Base-by-base conservation (phyloP, 1,140 invertebrate species). In the Drosophila pseudoananassae region DNA sequence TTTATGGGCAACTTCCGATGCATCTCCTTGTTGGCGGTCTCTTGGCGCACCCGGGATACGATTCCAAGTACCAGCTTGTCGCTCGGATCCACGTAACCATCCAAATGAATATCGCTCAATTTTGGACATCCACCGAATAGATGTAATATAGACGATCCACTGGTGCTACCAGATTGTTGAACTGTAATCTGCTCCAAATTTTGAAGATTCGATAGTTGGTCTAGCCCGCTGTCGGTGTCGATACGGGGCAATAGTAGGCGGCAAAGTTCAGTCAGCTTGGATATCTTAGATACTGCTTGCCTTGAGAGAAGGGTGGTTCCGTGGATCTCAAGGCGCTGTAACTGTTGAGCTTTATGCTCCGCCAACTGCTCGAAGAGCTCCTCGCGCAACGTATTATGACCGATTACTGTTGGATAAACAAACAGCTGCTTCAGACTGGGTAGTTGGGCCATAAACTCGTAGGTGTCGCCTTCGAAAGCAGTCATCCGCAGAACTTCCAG, bases 401-500 rank as follows among this genome's bases (percentile, higher is more conserved):
- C 33, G 0, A 25, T 17, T 8, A 14, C 0, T 6, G 2, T 52
- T 1, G 12, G 45, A 3, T 7, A 36, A 4, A 73, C 10, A n/a
- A 27, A 27, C 1, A 82, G 15, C 1, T 65, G 33, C 25, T 63
- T 85, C 0, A 85, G 49, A 2, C 14, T 51, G 1, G 82, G 82
- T 2, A 85, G n/a, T 46, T 60, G 57, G 12, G 77, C 82, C 9
- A 85, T 29, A 8, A 47, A 14, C 15, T 85, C 68, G 33, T 69
- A 65, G 0, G n/a, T 25, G 12, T 9, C 33, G 8, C n/a, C 3
- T 0, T 20, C 9, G 8, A n/a, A 23, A 15, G 15, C 27, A 36
- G 31, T 71, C 0, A 85, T 15, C 0, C 29, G 6, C 4, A 85
- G 23, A 0, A 27, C 25, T n/a, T 85, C 77, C 9, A 84, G 56